These are phyloP conservation scores for Nestor notabilis DNA, from an alignment of 2,113 vertebrate genomes.

Conservation along the genomic window DNA sequence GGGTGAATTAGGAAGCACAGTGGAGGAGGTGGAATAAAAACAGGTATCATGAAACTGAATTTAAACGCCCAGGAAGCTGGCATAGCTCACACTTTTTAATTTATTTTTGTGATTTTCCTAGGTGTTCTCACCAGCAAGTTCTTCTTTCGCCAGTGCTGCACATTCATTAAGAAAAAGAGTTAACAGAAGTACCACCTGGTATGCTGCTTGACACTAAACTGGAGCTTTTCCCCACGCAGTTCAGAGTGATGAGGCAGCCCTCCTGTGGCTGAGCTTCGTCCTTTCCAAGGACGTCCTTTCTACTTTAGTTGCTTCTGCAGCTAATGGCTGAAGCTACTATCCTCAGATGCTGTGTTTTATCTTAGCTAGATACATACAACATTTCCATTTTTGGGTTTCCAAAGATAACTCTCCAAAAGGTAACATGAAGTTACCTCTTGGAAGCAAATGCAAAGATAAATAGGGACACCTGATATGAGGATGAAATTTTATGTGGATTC, in stretches of 20 bases:
- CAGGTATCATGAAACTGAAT: not conserved
- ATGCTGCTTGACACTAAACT: not conserved
- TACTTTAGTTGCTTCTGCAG: not conserved
- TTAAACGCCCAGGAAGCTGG: not conserved
- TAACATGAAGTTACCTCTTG: not conserved
- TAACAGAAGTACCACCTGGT: not conserved
- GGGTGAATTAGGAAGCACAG: not conserved
- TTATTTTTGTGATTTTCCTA: not conserved
- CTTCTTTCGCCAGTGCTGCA: not conserved
- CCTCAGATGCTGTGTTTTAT: not conserved
- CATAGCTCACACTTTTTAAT: not conserved
- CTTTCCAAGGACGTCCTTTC: not conserved
- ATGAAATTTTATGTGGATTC: not conserved
- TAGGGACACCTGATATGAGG: not conserved
- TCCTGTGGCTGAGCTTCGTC: not conserved
- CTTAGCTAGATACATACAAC: not conserved
- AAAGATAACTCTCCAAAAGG: not conserved
- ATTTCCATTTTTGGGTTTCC: not conserved
- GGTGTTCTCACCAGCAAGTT: not conserved
- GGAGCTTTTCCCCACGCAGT: not conserved
- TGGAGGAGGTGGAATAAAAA: not conserved
- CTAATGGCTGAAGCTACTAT: not conserved
- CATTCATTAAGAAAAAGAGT: not conserved
- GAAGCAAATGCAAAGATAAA: not conserved
- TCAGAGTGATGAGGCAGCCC: not conserved